Percentiles rank a stretch among this genome's conserved stretches.
Evolutionary conservation across 2,113 vertebrate genomes (phyloP).

Genomic region (Aviceda subcristata): DNA sequence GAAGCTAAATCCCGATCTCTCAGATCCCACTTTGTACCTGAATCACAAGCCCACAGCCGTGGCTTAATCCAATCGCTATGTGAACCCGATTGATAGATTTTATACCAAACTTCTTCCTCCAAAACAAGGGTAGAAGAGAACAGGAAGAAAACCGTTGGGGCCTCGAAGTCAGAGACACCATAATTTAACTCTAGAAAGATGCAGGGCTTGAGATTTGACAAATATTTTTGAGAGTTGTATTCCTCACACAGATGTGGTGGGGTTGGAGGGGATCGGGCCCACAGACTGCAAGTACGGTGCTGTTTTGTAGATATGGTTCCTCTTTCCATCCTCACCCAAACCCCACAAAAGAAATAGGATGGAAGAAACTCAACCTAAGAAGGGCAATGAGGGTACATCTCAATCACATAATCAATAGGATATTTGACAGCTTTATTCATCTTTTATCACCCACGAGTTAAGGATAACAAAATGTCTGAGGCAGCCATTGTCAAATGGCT

Average conservation of each 20-base stretch:
- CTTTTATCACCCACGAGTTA: slow-evolving; percentile 6
- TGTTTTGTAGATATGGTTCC: not conserved
- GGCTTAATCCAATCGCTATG: not conserved
- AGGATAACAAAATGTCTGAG: slow-evolving; percentile 6
- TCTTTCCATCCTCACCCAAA: not conserved
- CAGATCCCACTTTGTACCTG: not conserved
- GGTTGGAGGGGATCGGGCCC: not conserved
- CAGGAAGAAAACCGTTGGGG: not conserved
- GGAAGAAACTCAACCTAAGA: not conserved
- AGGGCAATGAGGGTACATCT: not conserved
- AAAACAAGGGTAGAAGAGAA: not conserved
- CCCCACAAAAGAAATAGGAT: not conserved
- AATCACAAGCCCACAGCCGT: not conserved
- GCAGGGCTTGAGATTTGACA: not conserved
- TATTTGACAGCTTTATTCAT: slow-evolving; percentile 46
- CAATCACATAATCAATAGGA: slow-evolving; percentile 37
- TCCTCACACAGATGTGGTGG: not conserved
- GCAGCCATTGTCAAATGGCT: not conserved
- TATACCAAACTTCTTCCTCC: not conserved
- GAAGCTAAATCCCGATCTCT: not conserved
- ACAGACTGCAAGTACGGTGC: not conserved
- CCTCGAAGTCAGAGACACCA: not conserved
- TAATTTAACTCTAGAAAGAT: not conserved
- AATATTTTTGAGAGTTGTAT: not conserved
- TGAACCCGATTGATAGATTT: not conserved